Percentiles rank a stretch among this genome's conserved stretches.
Evolutionary conservation across 2,797 vertebrate genomes (phyloP).

Genomic region (Parambassis ranga): DNA sequence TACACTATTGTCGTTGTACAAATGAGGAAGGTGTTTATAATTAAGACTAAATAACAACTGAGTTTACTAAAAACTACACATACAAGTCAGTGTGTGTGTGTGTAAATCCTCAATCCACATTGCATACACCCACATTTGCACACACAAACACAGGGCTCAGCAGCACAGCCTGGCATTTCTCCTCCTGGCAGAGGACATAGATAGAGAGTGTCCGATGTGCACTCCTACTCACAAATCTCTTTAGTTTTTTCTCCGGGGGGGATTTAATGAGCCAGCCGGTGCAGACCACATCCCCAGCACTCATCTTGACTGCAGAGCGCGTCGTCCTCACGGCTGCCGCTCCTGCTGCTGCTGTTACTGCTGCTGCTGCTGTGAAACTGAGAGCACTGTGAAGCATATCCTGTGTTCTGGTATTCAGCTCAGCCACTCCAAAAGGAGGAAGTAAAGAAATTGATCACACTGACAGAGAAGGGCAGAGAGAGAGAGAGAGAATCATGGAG

Average conservation of each 20-base stretch:
- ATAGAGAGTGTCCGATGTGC: constrained; percentile 42
- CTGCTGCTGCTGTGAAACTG: constrained; percentile 73
- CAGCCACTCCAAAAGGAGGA: constrained; percentile 86
- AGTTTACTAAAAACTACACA: constrained; percentile 2
- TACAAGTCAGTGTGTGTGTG: constrained; percentile 17
- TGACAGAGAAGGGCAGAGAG: constrained; percentile 44
- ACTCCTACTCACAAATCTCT: constrained; percentile 94
- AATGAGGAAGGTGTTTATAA: constrained; percentile 35
- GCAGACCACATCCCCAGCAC: constrained; percentile 92
- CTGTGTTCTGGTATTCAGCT: constrained; percentile 78
- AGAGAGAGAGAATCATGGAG: constrained; percentile 21
- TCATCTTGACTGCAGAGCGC: constrained; percentile 86
- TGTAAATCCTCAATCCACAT: constrained; percentile 34
- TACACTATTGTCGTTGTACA: no score
- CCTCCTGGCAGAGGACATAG: constrained; percentile 53
- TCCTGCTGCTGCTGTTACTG: constrained; percentile 38
- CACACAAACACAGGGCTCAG: constrained; percentile 26
- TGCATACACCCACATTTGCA: constrained; percentile 13
- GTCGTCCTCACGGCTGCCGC: constrained; percentile 57
- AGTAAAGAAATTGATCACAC: constrained; percentile 88
- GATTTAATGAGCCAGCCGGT: constrained; percentile 98
- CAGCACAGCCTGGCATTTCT: constrained; percentile 47
- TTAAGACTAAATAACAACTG: constrained; percentile 6
- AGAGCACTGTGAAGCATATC: constrained; percentile 76
- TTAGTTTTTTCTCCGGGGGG: constrained; percentile 96